phyloP scores from a whole-genome alignment of 1,140 invertebrate genomes.

The Drosophila truncata region DNA sequence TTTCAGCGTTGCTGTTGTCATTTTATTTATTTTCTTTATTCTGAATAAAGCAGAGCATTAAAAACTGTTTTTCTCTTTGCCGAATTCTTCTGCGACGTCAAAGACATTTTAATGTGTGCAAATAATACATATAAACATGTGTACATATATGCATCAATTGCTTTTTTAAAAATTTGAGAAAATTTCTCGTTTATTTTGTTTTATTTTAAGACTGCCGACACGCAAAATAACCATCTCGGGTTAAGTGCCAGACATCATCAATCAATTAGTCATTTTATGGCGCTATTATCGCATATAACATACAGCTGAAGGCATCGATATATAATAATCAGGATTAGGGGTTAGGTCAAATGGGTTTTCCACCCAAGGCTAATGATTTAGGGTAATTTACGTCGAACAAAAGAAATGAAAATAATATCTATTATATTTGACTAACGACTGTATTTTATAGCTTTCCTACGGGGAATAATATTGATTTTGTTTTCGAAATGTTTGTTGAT shows the following conservation, averaged over 20 bases:
- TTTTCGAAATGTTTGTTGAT: background rate
- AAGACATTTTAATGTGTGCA: constrained; percentile 63
- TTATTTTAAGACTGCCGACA: constrained; percentile 48
- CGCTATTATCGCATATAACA: constrained; percentile 24
- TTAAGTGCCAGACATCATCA: constrained; percentile 48
- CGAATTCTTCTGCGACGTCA: constrained; percentile 57
- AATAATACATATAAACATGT: constrained; percentile 1
- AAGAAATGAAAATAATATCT: background rate
- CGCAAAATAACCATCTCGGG: constrained; percentile 59
- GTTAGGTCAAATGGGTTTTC: constrained; percentile 27
- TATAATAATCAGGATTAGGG: constrained; percentile 2
- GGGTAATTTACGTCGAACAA: background rate
- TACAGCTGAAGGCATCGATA: constrained; percentile 7
- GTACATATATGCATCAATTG: constrained; percentile 2
- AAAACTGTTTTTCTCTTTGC: constrained; percentile 36
- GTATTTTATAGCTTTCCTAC: background rate
- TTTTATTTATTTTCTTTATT: constrained; percentile 48
- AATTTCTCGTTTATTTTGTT: constrained; percentile 51
- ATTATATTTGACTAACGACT: constrained; percentile 4
- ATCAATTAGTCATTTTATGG: constrained; percentile 40
- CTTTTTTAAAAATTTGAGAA: constrained; percentile 18
- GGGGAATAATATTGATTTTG: constrained; percentile 5
- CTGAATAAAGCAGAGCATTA: constrained; percentile 33
- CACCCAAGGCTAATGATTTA: constrained; percentile 13
- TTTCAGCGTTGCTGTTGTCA: constrained; percentile 6